These are phyloP conservation scores for Silurus lanzhouensis DNA, from an alignment of 2,797 vertebrate species.

Conservation along the genomic window DNA sequence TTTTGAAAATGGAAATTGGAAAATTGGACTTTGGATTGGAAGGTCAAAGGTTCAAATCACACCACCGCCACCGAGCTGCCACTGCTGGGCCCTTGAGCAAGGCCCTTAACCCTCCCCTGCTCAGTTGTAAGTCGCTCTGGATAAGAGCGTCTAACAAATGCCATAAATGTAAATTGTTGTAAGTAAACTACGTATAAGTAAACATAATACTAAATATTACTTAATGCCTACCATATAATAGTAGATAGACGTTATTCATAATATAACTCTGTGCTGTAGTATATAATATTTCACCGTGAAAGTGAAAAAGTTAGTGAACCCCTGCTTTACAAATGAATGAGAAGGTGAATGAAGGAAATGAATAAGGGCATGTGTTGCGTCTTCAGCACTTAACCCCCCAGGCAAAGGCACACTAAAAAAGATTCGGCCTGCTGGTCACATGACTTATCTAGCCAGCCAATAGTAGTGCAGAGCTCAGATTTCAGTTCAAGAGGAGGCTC, in stretches of 20 bases:
- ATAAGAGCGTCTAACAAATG: too few relatives aligned
- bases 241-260: neutral
- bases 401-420: conserved; percentile 56
- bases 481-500: conserved; percentile 72
- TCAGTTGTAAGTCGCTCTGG: too few relatives aligned
- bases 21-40: too few relatives aligned
- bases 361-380: conserved; percentile 4
- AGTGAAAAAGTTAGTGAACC: neutral
- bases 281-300: neutral
- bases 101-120: too few relatives aligned
- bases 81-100: too few relatives aligned
- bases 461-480: conserved; percentile 73
- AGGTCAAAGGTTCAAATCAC: too few relatives aligned
- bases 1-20: neutral
- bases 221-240: neutral
- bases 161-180: too few relatives aligned
- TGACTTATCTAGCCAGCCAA: conserved; percentile 71
- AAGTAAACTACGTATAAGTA: neutral
- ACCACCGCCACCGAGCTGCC: too few relatives aligned
- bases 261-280: neutral
- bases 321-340: neutral
- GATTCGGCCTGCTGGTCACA: conserved; percentile 71
- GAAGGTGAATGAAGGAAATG: neutral
- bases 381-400: conserved; percentile 40
- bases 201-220: neutral